Evolutionary conservation across 2,888 invertebrate genomes (phyloP), one percentile per base, ranked within the genome.

Genomic region (Watsonalla cultraria): DNA sequence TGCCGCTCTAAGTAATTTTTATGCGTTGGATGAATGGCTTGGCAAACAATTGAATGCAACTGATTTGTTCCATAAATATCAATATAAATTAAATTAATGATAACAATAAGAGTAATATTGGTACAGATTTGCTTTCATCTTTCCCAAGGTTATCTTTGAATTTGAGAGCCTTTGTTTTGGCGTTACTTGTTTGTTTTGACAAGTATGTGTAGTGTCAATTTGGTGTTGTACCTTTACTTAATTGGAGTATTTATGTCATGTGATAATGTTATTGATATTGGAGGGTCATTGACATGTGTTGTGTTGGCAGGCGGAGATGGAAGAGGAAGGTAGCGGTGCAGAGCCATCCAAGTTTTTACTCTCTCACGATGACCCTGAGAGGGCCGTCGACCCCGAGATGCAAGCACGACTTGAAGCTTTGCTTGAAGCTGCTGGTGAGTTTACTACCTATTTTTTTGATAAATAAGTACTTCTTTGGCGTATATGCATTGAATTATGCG

Each of bases 351-450:
- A 90, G 79, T 90, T 89, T 78, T 81, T 90, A 65, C 81, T 91
- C 57, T 86, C 92, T 61, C 92, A 91, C 45, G 88, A 92, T 74
- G 86, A 93, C 78, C 92, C 93, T 49, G 94, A 95, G 74, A 89
- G 94, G 72, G 92, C 94, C 50, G 95, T 95, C 60, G 95, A 95
- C 82, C 96, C 96, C 48, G 96, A 97, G 84, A 97, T 97, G 72
- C 97, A 97, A 86, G 96, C 96, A 52, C 92, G 97, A 70, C 93
- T 99, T 58, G 97, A 98, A 90, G 97, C 98, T 64, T 92, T 99
- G 66, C 93, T 98, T 64, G 97, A 98, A 92, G 98, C 97, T 77
- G 98, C 98, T 80, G 96, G 91, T 91, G 58, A 78, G 84, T 82
- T 37, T 5, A 9, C 8, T 15, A 7, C 7, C 42, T 13, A 45